Evolutionary conservation across 2,888 invertebrate genomes (phyloP).

Genomic region (Andrena minutula): DNA sequence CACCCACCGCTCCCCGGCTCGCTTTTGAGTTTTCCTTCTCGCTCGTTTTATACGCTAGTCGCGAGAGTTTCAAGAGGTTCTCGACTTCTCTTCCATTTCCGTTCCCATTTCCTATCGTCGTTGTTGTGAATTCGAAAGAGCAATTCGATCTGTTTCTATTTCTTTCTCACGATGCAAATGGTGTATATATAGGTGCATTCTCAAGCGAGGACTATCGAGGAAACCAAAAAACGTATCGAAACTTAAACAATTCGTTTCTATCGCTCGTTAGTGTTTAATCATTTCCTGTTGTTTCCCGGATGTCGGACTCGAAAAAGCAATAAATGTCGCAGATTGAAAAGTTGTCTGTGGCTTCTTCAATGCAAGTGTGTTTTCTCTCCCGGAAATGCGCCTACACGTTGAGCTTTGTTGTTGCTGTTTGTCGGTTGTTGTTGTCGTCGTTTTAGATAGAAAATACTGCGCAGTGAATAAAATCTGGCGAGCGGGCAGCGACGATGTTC

Average conservation of each 20-base stretch:
- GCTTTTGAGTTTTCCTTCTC: slow-evolving; percentile 38
- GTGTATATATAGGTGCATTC: slow-evolving; percentile 69
- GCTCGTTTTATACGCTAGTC: slow-evolving; percentile 47
- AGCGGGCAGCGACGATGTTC: slow-evolving; percentile 64
- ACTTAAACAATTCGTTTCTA: slow-evolving; percentile 13
- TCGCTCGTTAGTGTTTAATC: not conserved
- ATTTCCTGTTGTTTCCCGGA: not conserved
- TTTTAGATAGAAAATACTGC: slow-evolving; percentile 78
- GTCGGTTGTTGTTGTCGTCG: slow-evolving; percentile 1
- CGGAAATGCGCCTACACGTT: slow-evolving; percentile 77
- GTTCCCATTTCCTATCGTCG: slow-evolving; percentile 44
- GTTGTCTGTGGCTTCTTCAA: not conserved
- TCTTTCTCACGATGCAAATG: slow-evolving; percentile 32
- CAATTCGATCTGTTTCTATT: slow-evolving; percentile 29
- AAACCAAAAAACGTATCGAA: slow-evolving; percentile 11
- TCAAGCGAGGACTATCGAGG: slow-evolving; percentile 62
- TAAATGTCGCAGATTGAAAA: not conserved
- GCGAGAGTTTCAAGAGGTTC: slow-evolving; percentile 47
- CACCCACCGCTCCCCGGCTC: slow-evolving; percentile 75
- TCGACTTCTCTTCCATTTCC: slow-evolving; percentile 57
- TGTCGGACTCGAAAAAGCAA: not conserved
- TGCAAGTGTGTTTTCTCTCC: slow-evolving; percentile 37
- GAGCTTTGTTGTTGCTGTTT: slow-evolving; percentile 65
- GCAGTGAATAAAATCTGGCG: slow-evolving; percentile 69
- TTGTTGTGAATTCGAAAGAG: slow-evolving; percentile 59